A percentile compares a stretch with the other conserved stretches of the same genome.
Conservation (phyloP, 2,888 invertebrate genomes). For the Melikaiella ostensackeni region DNA sequence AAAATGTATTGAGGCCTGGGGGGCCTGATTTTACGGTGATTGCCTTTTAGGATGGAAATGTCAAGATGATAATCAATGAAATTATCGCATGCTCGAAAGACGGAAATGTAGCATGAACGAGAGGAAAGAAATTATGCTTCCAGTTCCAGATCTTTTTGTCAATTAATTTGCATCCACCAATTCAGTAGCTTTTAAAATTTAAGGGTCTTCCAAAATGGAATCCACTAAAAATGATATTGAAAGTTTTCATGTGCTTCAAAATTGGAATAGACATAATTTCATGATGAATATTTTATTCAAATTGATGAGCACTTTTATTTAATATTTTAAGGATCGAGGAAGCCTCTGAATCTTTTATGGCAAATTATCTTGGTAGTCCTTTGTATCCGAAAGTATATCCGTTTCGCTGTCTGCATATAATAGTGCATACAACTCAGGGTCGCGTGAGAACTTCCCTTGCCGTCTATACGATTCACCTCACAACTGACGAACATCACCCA, state of each 20-base stretch:
- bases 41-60: background rate
- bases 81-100: background rate
- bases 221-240: too few species aligned
- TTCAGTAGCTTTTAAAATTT: too few species aligned
- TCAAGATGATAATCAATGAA: background rate
- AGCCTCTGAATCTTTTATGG: constrained; percentile 1
- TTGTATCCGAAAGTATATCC: constrained; percentile 28
- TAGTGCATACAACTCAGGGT: constrained; percentile 42
- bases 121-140: background rate
- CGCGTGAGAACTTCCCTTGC: constrained; percentile 59
- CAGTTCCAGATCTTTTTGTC: background rate
- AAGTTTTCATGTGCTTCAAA: too few species aligned
- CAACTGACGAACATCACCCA: constrained; percentile 57
- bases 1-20: too few species aligned
- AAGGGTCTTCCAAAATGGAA: too few species aligned
- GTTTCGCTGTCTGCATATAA: constrained; percentile 4
- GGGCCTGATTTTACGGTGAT: constrained; percentile 24
- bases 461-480: constrained; percentile 69
- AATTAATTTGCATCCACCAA: background rate
- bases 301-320: background rate
- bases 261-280: too few species aligned
- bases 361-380: background rate
- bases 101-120: background rate
- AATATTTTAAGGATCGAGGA: background rate
- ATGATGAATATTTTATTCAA: background rate